phyloP scores from a whole-genome alignment of 2,797 vertebrate genomes.

The Oreochromis mossambicus region DNA sequence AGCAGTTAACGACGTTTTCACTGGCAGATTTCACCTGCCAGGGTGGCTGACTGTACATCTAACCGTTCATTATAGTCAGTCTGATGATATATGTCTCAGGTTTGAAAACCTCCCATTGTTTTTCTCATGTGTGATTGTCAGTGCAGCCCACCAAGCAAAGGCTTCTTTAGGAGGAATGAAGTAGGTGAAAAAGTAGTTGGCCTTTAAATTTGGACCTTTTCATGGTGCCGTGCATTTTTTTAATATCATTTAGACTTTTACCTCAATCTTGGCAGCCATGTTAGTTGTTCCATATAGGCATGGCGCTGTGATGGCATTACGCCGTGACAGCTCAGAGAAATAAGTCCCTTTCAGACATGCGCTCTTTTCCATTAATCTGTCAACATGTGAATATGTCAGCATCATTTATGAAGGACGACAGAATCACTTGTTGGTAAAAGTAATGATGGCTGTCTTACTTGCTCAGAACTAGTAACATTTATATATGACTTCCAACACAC shows the following conservation, averaged over 20 bases:
- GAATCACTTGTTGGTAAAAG: neutral
- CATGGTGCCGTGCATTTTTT: neutral
- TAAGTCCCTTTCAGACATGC: neutral
- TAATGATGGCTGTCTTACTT: neutral
- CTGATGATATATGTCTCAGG: conserved; percentile 1
- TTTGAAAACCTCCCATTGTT: conserved; percentile 12
- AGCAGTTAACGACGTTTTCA: neutral
- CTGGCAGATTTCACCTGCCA: neutral
- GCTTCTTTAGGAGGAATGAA: neutral
- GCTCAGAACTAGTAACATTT: neutral
- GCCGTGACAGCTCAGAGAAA: neutral
- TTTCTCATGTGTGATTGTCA: neutral
- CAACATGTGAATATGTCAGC: neutral
- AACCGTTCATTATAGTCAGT: conserved; percentile 14
- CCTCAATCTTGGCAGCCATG: neutral
- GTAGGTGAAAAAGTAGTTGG: neutral
- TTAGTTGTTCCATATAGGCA: conserved; percentile 17
- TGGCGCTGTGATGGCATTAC: neutral
- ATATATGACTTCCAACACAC: neutral
- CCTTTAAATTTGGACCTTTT: conserved; percentile 7
- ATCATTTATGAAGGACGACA: neutral
- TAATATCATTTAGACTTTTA: neutral
- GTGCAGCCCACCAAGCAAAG: neutral
- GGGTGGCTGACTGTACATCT: neutral
- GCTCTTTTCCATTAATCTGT: neutral